phyloP scores from a whole-genome alignment of 2,797 vertebrate genomes.

The Mus minutoides region DNA sequence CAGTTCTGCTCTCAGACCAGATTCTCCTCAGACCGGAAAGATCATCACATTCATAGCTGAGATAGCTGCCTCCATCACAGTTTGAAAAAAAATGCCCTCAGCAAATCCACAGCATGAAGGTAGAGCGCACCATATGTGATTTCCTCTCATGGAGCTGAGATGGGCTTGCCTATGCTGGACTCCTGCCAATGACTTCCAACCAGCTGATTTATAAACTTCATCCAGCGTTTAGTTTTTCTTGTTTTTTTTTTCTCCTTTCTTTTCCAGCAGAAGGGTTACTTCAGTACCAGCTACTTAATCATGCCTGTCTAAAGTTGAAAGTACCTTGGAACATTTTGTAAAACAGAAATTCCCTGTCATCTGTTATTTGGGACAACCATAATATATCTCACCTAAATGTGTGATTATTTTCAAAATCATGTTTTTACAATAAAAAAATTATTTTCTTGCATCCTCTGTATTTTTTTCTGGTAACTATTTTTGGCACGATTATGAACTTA shows the following conservation, averaged over 20 bases:
- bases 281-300: constrained; percentile 59
- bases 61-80: neutral
- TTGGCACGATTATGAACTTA: neutral
- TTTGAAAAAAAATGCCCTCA: constrained; percentile 64
- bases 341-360: constrained; percentile 47
- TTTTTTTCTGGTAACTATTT: constrained; percentile 16
- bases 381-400: constrained; percentile 4
- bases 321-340: constrained; percentile 63
- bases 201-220: constrained; percentile 58
- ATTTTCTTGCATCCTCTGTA: neutral
- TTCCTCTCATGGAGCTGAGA: neutral
- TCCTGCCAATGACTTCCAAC: constrained; percentile 43
- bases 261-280: constrained; percentile 22
- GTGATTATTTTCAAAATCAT: neutral
- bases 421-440: constrained; percentile 47
- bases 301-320: constrained; percentile 54
- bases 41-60: constrained; percentile 1
- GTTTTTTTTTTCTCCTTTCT: constrained; percentile 11
- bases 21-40: neutral
- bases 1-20: constrained; percentile 18
- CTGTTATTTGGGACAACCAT: neutral
- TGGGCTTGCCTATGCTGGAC: neutral
- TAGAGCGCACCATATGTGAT: neutral
- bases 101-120: neutral
- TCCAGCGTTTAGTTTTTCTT: constrained; percentile 64